Base-by-base conservation (phyloP, 2,113 vertebrate genomes). In the Caretta caretta region DNA sequence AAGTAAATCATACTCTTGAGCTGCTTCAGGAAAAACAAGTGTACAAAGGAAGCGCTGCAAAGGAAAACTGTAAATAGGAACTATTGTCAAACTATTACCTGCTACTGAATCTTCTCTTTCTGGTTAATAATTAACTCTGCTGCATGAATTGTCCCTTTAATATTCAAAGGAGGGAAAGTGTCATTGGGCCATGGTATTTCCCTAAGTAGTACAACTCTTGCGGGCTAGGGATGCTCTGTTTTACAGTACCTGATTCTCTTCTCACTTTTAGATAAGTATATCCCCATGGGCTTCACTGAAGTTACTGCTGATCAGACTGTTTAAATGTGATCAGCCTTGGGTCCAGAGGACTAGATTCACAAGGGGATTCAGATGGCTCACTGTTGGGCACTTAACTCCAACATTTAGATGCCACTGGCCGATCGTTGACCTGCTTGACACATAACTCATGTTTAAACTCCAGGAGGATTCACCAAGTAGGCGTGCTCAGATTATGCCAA, bases 1-100 rank as follows among this genome's bases (percentile, higher is more conserved):
- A 89, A 48, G 88, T 82, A 93, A 90, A 95, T 79, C 13, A 31
- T 62, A 65, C 89, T 78, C 87, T 90, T 93, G 59, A 62, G 79
- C 16, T 80, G 29, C 79, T 92, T 46, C 38, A 48, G 80, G 76
- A 90, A 93, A 93, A 81, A 9, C n/a, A 51, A 50, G 5, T 78
- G 38, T 56, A 48, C 46, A 49, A 79, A 88, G n/a, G 38, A 20
- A 65, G 49, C 12, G 48, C 42, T 25, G 75, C 24, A 78, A 78
- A 46, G 42, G 75, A 27, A 46, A 11, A 4, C 24, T 78, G 75
- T 48, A 78, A 78, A 27, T 27, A 48, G 48, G 42, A 42, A 76
- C 11, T 76, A 11, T 76, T 22, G 24, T 42, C 72, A 46, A 46
- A 48, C 42, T 69, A 69, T 72, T 72, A 29, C 29, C 46, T 78